A percentile compares a stretch with the other conserved stretches of the same genome.
Evolutionary conservation across 2,797 vertebrate species (phyloP).

Genomic region (Valencia hispanica): DNA sequence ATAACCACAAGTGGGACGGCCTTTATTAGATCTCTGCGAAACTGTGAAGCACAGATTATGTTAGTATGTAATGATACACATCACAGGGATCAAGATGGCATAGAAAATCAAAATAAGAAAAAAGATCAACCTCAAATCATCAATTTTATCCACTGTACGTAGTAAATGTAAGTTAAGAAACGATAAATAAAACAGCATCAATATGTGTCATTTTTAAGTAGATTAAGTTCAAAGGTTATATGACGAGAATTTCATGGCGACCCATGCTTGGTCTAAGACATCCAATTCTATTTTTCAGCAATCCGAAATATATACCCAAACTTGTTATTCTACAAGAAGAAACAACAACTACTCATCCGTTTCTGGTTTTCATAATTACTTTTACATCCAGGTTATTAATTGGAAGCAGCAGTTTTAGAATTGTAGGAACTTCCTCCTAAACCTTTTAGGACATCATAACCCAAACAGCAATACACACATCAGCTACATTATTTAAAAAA

Average conservation of each 20-base stretch:
- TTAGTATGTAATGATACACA: conserved; percentile 9
- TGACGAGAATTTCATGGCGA: not conserved
- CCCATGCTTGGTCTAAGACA: not conserved
- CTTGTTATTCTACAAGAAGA: not conserved
- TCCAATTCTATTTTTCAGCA: not conserved
- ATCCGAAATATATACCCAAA: not conserved
- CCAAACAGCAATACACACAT: not conserved
- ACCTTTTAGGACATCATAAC: not conserved
- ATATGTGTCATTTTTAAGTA: not conserved
- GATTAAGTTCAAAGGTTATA: not conserved
- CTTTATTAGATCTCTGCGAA: conserved; percentile 89
- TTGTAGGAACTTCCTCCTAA: not conserved
- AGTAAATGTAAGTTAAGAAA: too few relatives aligned
- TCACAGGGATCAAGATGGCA: not conserved
- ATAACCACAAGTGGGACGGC: conserved; percentile 87
- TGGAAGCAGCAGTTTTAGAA: not conserved
- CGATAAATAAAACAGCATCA: not conserved
- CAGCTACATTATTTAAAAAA: too few relatives aligned
- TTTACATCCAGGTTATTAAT: not conserved
- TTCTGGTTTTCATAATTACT: not conserved
- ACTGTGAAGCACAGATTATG: conserved; percentile 71
- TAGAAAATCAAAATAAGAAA: not conserved
- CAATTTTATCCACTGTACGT: too few relatives aligned
- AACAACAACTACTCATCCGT: not conserved
- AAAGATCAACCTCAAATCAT: not conserved